phyloP scores from a whole-genome alignment of 2,888 invertebrate genomes.

The Hirtodrosophila cameraria region DNA sequence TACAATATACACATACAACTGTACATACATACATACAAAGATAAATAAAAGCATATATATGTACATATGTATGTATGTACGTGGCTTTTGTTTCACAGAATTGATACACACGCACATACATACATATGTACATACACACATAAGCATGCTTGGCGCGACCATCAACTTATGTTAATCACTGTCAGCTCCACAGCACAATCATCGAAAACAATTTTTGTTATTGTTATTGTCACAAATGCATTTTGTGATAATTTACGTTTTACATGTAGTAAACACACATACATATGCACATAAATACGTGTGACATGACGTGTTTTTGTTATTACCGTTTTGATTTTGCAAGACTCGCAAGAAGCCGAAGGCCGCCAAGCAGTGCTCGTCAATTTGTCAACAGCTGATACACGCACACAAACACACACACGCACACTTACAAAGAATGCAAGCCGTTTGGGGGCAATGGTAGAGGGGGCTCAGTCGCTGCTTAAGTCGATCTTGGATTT shows the following conservation, averaged over 20 bases:
- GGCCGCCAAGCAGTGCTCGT: constrained; percentile 36
- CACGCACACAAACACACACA: constrained; percentile 18
- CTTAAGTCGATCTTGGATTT: constrained; percentile 53
- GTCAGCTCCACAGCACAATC: constrained; percentile 16
- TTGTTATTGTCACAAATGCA: constrained; percentile 35
- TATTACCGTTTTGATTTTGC: constrained; percentile 53
- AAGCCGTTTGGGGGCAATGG: constrained; percentile 2
- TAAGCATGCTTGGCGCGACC: constrained; percentile 40
- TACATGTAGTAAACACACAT: not conserved
- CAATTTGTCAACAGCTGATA: constrained; percentile 50
- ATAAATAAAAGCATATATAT: not conserved
- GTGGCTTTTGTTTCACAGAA: constrained; percentile 10
- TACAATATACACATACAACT: not conserved
- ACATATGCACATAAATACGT: not conserved
- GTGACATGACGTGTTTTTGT: constrained; percentile 33
- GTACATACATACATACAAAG: constrained; percentile 2
- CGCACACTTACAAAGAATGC: constrained; percentile 15
- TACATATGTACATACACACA: not conserved
- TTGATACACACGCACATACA: not conserved
- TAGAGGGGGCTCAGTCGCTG: constrained; percentile 4
- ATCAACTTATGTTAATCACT: constrained; percentile 51
- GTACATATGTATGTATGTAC: not conserved
- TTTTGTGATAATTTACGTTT: constrained; percentile 16
- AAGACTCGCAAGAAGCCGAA: constrained; percentile 28
- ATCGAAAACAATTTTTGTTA: constrained; percentile 17